Conservation (phyloP, 2,113 vertebrate genomes). For the Microcebus jonahi region DNA sequence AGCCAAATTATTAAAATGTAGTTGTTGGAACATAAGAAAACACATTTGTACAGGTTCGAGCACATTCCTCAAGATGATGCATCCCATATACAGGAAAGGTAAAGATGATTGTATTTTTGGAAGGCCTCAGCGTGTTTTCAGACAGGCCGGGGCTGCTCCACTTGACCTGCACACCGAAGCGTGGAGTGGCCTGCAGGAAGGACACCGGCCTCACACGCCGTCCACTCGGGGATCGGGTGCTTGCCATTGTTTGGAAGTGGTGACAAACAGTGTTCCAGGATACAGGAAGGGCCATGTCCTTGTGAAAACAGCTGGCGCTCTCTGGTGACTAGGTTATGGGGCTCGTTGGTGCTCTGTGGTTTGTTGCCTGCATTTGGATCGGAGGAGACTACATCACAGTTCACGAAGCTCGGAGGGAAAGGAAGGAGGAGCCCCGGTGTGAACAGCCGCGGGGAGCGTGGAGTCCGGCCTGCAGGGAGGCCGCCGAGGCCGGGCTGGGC, state of each 20-base stretch:
- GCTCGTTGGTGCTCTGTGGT: neutral
- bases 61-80: neutral
- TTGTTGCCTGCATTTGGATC: neutral
- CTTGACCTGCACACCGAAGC: neutral
- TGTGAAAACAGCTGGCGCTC: neutral
- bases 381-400: neutral
- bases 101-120: neutral
- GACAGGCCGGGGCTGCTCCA: neutral
- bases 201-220: neutral
- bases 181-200: too few species aligned
- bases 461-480: neutral
- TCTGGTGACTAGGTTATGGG: neutral
- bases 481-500: neutral
- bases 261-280: neutral
- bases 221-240: rapidly evolving
- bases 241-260: neutral
- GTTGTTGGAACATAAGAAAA: constrained; percentile 23
- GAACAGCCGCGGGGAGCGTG: rapidly evolving
- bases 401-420: neutral
- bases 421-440: too few species aligned
- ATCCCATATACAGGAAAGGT: neutral
- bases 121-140: neutral
- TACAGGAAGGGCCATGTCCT: rapidly evolving
- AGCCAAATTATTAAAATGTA: neutral
- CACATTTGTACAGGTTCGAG: neutral